phyloP scores from a whole-genome alignment of 1,140 invertebrate species.

The Drosophila watanabei region DNA sequence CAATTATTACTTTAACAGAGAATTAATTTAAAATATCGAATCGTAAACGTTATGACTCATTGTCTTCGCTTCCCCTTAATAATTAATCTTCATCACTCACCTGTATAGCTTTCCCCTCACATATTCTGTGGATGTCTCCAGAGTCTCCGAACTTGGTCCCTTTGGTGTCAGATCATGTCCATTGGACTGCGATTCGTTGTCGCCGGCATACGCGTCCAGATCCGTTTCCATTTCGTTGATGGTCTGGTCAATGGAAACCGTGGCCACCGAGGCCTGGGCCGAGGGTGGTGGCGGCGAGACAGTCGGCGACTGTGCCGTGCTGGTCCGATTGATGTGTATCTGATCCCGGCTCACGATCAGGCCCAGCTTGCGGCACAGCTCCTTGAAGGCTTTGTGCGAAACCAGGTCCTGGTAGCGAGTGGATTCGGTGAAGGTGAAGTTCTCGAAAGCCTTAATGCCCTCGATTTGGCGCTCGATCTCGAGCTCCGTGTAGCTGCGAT shows the following conservation, averaged over 20 bases:
- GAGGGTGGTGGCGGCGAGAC: background rate
- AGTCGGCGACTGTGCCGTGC: background rate
- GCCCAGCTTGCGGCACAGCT: constrained; percentile 60
- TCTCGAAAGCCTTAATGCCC: constrained; percentile 58
- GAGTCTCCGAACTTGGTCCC: background rate
- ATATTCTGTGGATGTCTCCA: background rate
- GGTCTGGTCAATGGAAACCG: background rate
- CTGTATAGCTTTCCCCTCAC: constrained; percentile 39
- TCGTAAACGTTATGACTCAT: too few relatives aligned
- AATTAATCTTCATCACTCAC: background rate
- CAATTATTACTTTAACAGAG: too few relatives aligned
- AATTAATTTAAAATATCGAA: too few relatives aligned
- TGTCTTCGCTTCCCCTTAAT: too few relatives aligned
- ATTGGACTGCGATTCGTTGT: constrained; percentile 8
- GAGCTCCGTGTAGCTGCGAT: constrained; percentile 55
- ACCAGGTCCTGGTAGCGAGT: constrained; percentile 30
- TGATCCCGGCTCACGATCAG: constrained; percentile 22
- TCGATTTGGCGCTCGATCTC: constrained; percentile 72
- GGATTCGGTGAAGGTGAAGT: constrained; percentile 40
- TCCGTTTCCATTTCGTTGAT: background rate
- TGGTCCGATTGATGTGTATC: background rate
- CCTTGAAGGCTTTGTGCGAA: constrained; percentile 56
- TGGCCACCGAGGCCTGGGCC: background rate
- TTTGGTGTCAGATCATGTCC: background rate
- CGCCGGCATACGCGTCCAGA: constrained; percentile 2